phyloP scores from a whole-genome alignment of 2,888 invertebrate genomes.

The Pteria penguin region DNA sequence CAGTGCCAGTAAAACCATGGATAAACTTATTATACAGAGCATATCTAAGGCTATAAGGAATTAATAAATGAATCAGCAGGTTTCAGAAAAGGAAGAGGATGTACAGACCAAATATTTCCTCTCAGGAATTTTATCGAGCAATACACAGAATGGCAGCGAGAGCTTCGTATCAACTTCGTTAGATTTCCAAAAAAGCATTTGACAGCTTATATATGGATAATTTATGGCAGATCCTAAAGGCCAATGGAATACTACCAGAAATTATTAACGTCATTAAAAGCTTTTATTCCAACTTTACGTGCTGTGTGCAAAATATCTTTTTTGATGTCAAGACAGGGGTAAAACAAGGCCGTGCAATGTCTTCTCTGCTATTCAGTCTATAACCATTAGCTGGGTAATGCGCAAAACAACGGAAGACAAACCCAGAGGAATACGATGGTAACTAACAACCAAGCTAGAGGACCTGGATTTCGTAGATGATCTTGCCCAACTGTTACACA shows the following conservation, averaged over 20 bases:
- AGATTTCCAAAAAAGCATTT: too few relatives aligned
- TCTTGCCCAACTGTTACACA: conserved; percentile 24
- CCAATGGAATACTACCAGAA: neutral
- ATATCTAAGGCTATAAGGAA: neutral
- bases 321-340: conserved; percentile 45
- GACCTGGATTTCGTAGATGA: conserved; percentile 33
- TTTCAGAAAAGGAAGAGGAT: neutral
- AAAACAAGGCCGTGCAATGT: conserved; percentile 39
- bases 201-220: too few relatives aligned
- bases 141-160: neutral
- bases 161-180: neutral
- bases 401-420: conserved; percentile 29
- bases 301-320: neutral
- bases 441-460: conserved; percentile 1
- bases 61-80: neutral
- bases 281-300: conserved; percentile 24
- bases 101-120: neutral
- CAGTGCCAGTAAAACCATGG: too few relatives aligned
- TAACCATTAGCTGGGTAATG: conserved; percentile 34
- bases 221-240: neutral
- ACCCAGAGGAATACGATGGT: conserved; percentile 28
- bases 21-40: too few relatives aligned
- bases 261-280: conserved; percentile 1
- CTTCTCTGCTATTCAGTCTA: conserved; percentile 23
- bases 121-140: neutral